Percentiles rank a stretch among this genome's conserved stretches.
Conservation (phyloP, 2,888 invertebrate species). For the Rhagonycha fulva region DNA sequence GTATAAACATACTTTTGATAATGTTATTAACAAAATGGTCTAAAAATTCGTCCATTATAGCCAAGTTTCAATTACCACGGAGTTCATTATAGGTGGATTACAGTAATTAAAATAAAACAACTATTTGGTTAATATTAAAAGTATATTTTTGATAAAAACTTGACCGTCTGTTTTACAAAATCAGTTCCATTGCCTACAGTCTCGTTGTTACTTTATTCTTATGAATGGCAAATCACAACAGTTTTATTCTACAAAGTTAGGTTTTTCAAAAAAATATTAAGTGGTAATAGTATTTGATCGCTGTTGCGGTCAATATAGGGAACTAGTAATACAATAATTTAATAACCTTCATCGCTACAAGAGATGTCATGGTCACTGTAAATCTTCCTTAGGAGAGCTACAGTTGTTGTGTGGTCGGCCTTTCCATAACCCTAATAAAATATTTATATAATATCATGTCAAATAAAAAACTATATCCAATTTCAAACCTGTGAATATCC, state of each 20-base stretch:
- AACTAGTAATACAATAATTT: constrained; percentile 32
- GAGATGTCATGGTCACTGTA: constrained; percentile 79
- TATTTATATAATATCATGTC: constrained; percentile 7
- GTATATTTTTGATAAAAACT: not conserved
- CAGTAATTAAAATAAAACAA: not conserved
- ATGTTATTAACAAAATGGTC: too few relatives aligned
- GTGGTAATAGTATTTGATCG: not conserved
- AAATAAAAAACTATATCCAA: not conserved
- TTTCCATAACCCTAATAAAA: constrained; percentile 78
- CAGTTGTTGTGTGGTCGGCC: constrained; percentile 84
- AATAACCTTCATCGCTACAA: constrained; percentile 86
- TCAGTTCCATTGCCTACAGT: not conserved
- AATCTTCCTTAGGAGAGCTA: constrained; percentile 71
- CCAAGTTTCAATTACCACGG: too few relatives aligned
- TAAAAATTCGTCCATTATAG: too few relatives aligned
- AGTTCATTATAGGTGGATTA: too few relatives aligned
- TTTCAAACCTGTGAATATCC: constrained; percentile 82
- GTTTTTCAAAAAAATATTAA: not conserved
- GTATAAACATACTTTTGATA: too few relatives aligned
- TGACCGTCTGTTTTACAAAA: not conserved
- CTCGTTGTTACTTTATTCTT: not conserved
- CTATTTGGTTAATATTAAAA: not conserved
- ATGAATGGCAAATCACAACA: not conserved
- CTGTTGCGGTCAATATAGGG: not conserved
- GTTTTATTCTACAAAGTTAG: not conserved